A percentile compares a stretch with the other conserved stretches of the same genome.
These are phyloP conservation scores for Rhinichthys klamathensis DNA, from an alignment of 2,113 vertebrate genomes.

Conservation along the genomic window DNA sequence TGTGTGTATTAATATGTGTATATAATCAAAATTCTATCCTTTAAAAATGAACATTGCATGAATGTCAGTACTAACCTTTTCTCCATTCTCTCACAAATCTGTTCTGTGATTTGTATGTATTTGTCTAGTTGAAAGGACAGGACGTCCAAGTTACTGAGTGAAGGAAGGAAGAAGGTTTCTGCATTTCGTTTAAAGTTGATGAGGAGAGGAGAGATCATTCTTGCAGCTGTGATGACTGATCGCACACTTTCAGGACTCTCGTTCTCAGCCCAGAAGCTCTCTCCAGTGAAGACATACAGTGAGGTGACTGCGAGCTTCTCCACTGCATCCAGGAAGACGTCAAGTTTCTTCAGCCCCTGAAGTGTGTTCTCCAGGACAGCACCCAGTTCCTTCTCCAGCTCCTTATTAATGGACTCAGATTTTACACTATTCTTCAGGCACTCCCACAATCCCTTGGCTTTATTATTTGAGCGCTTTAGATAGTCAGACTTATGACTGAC, in stretches of 20 bases:
- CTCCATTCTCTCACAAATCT: slow-evolving; percentile 60
- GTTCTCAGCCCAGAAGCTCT: slow-evolving; percentile 54
- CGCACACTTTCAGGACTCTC: slow-evolving; percentile 48
- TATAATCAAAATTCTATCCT: background rate
- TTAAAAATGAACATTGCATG: background rate
- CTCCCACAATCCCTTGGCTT: slow-evolving; percentile 42
- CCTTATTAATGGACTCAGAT: too few species aligned
- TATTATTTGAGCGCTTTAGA: background rate
- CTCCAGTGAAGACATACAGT: slow-evolving; percentile 62
- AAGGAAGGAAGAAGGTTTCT: slow-evolving; percentile 65
- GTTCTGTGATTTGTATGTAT: slow-evolving; percentile 63
- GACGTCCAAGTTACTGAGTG: slow-evolving; percentile 64
- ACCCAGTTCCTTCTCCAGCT: slow-evolving; percentile 65
- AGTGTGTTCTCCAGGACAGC: slow-evolving; percentile 61
- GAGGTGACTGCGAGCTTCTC: slow-evolving; percentile 75
- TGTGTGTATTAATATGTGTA: background rate
- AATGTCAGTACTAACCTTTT: slow-evolving; percentile 29
- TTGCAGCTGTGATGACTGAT: slow-evolving; percentile 57
- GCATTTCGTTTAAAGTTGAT: slow-evolving; percentile 69
- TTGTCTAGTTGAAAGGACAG: slow-evolving; percentile 67
- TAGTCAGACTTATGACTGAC: slow-evolving; percentile 43
- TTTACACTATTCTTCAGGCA: slow-evolving; percentile 22
- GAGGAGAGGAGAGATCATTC: slow-evolving; percentile 61
- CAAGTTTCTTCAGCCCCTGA: slow-evolving; percentile 64
- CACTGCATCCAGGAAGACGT: slow-evolving; percentile 70